A percentile compares a stretch with the other conserved stretches of the same genome.
Conservation (phyloP, 1,140 invertebrate species). For the Zaprionus ornatus region DNA sequence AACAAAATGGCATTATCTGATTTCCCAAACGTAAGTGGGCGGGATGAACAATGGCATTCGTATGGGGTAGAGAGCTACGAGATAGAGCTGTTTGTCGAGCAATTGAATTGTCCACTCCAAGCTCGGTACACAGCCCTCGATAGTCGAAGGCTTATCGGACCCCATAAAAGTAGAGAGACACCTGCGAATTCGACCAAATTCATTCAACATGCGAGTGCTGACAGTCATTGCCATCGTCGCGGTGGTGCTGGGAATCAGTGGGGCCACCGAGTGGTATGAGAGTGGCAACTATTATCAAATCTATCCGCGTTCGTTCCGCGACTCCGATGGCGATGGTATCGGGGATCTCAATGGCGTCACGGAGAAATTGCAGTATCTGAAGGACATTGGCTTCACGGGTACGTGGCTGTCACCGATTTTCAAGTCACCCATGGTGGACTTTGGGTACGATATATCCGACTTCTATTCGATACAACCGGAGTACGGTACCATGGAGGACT, state of each 20-base stretch:
- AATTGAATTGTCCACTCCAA: slow-evolving; percentile 58
- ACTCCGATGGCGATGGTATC: slow-evolving; percentile 89
- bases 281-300: slow-evolving; percentile 90
- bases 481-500: slow-evolving; percentile 90
- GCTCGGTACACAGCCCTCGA: slow-evolving; percentile 35
- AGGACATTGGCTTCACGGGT: slow-evolving; percentile 85
- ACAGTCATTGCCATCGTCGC: slow-evolving; percentile 49
- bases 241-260: slow-evolving; percentile 31
- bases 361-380: slow-evolving; percentile 85
- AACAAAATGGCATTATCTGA: slow-evolving; percentile 23
- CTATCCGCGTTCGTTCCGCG: slow-evolving; percentile 90
- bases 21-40: slow-evolving; percentile 30
- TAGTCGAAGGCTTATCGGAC: slow-evolving; percentile 51
- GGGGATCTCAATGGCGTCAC: slow-evolving; percentile 88
- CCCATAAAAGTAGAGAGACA: slow-evolving; percentile 50
- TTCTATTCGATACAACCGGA: slow-evolving; percentile 89
- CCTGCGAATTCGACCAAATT: slow-evolving; percentile 36
- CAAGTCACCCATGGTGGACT: slow-evolving; percentile 88
- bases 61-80: slow-evolving; percentile 28
- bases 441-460: slow-evolving; percentile 91
- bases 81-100: slow-evolving; percentile 56
- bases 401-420: slow-evolving; percentile 90
- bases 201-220: slow-evolving; percentile 53
- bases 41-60: slow-evolving; percentile 51
- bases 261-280: slow-evolving; percentile 88